These are phyloP conservation scores for Nannobrachium achirus DNA, from an alignment of 2,113 vertebrate species.

Conservation along the genomic window DNA sequence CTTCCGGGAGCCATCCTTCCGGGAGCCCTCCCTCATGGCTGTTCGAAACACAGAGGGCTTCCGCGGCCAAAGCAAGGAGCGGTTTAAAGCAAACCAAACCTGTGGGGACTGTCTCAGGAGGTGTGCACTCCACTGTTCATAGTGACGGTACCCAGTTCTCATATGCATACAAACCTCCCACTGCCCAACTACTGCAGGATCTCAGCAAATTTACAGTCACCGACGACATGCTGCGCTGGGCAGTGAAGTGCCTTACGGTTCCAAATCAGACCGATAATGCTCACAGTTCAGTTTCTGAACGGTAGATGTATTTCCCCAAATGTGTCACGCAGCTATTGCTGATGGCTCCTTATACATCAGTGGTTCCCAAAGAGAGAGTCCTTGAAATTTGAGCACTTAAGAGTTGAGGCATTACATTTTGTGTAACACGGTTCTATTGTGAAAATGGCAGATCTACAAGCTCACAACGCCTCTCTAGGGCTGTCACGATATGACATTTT, in stretches of 20 bases:
- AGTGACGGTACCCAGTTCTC: conserved; percentile 28
- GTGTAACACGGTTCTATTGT: too few relatives aligned
- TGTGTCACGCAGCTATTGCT: background rate
- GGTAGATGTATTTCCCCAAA: background rate
- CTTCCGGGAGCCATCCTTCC: too few relatives aligned
- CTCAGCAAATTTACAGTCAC: conserved; percentile 32
- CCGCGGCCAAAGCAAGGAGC: background rate
- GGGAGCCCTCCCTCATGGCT: conserved; percentile 65
- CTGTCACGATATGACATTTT: too few relatives aligned
- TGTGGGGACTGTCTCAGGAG: rapidly evolving
- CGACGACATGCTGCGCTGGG: conserved; percentile 51
- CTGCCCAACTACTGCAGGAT: conserved; percentile 45
- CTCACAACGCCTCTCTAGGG: too few relatives aligned
- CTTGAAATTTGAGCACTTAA: too few relatives aligned
- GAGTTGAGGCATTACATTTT: too few relatives aligned
- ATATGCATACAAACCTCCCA: conserved; percentile 45
- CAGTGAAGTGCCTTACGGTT: conserved; percentile 49
- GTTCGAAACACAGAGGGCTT: conserved; percentile 25
- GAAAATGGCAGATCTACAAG: too few relatives aligned
- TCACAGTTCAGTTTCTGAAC: background rate
- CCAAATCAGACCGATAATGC: background rate
- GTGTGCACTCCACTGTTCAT: conserved; percentile 22
- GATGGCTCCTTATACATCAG: background rate
- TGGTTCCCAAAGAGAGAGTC: too few relatives aligned
- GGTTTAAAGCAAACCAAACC: background rate